phyloP scores from a whole-genome alignment of 2,797 vertebrate species.

The Spheniscus humboldti region DNA sequence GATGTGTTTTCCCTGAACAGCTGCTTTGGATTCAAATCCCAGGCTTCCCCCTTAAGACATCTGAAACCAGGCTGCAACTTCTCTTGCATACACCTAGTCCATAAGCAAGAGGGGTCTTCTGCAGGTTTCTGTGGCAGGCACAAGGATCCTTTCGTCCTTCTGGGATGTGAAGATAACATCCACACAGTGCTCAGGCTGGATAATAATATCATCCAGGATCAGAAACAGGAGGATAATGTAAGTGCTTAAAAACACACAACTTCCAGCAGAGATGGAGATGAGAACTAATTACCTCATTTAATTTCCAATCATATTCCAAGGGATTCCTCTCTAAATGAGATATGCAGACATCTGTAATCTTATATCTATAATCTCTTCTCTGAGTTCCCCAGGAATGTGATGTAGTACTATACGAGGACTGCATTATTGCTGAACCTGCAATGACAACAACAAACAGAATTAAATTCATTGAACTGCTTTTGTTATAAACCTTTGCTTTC shows the following conservation, averaged over 20 bases:
- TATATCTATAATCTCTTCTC: not conserved
- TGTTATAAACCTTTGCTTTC: not conserved
- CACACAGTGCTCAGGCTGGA: not conserved
- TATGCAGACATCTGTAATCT: not conserved
- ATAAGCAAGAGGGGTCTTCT: not conserved
- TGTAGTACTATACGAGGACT: not conserved
- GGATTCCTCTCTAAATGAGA: not conserved
- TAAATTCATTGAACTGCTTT: not conserved
- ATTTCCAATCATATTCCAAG: not conserved
- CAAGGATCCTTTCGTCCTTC: not conserved
- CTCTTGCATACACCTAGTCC: not conserved
- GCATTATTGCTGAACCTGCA: not conserved
- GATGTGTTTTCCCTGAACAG: not conserved
- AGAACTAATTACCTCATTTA: not conserved
- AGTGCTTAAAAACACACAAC: not conserved
- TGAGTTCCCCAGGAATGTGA: not conserved
- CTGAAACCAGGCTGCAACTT: not conserved
- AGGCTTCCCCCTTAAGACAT: not conserved
- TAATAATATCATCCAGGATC: not conserved
- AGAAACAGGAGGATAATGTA: not conserved
- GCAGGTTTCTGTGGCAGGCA: not conserved
- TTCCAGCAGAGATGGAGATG: not conserved
- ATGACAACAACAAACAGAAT: not conserved
- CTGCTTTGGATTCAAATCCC: not conserved
- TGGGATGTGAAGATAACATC: not conserved